These are phyloP conservation scores for Phenganax stokvisi DNA, from an alignment of 92 coral and sea anemone species.

Conservation along the genomic window DNA sequence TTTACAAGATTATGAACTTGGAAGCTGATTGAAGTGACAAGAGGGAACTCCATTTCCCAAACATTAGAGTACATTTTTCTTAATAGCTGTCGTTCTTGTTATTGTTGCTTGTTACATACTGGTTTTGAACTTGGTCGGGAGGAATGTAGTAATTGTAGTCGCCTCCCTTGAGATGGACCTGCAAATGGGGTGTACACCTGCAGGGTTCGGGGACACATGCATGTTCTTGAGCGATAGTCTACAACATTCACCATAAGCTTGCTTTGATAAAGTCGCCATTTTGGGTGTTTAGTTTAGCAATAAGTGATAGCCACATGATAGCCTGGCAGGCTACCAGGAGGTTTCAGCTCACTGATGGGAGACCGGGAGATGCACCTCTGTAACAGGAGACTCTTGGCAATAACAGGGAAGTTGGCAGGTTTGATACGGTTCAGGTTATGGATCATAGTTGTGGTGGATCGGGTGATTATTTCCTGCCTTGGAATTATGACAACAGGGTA, in stretches of 20 bases:
- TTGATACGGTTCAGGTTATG: conserved; percentile 17
- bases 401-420: conserved; percentile 18
- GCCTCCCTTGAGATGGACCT: too few species aligned
- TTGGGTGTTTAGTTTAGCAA: background rate
- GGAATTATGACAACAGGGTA: conserved; percentile 41
- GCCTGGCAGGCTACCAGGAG: conserved; percentile 29
- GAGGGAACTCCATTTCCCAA: too few species aligned
- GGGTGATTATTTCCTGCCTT: conserved; percentile 44
- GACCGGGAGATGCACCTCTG: conserved; percentile 35
- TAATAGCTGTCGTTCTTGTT: too few species aligned
- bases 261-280: conserved; percentile 16
- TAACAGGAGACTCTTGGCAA: conserved; percentile 27
- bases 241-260: background rate
- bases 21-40: background rate
- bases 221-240: too few species aligned
- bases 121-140: too few species aligned
- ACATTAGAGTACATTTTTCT: too few species aligned
- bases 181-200: too few species aligned
- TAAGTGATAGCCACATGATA: too few species aligned
- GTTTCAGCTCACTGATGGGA: conserved; percentile 15
- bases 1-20: conserved; percentile 36
- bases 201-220: too few species aligned
- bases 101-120: too few species aligned
- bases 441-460: conserved; percentile 42
- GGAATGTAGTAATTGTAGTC: too few species aligned